A percentile compares a stretch with the other conserved stretches of the same genome.
Evolutionary conservation across 2,888 invertebrate species (phyloP).

Genomic region (Acrobasis consociella): DNA sequence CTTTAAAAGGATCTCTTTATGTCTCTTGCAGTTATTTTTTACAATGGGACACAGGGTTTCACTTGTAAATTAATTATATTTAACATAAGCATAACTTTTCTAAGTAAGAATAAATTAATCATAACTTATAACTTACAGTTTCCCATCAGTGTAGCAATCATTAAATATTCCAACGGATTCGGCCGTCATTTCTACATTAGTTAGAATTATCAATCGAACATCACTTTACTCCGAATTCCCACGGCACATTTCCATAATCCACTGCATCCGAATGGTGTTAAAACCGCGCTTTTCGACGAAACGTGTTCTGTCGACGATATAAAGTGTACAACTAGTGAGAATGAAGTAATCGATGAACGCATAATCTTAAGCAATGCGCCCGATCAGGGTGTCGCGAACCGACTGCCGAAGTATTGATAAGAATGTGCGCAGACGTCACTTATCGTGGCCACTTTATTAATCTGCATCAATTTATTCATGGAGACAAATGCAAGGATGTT

Average conservation of each 20-base stretch:
- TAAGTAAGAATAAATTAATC: no score
- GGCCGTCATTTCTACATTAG: constrained; percentile 69
- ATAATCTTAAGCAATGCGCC: constrained; percentile 46
- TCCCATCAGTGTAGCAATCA: constrained; percentile 71
- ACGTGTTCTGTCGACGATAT: constrained; percentile 30
- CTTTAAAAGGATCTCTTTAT: no score
- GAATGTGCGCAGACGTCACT: constrained; percentile 58
- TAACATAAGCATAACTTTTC: no score
- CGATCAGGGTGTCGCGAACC: constrained; percentile 53
- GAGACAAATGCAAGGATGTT: constrained; percentile 62
- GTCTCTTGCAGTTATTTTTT: no score
- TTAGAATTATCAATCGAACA: constrained; percentile 44
- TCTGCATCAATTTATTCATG: constrained; percentile 77
- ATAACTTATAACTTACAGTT: constrained; percentile 64
- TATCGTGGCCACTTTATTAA: constrained; percentile 73
- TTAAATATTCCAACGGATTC: constrained; percentile 57
- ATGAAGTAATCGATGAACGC: constrained; percentile 36
- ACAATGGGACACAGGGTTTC: no score
- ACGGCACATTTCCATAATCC: constrained; percentile 41
- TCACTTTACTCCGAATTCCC: constrained; percentile 30
- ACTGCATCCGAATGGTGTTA: constrained; percentile 33
- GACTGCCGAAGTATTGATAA: constrained; percentile 77
- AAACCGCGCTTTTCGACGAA: constrained; percentile 32
- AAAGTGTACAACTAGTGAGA: constrained; percentile 28
- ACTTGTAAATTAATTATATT: no score